Evolutionary conservation across 1,140 invertebrate species (phyloP), one percentile per base, ranked within the genome.

Genomic region (Ceratoteleas bidentatus): DNA sequence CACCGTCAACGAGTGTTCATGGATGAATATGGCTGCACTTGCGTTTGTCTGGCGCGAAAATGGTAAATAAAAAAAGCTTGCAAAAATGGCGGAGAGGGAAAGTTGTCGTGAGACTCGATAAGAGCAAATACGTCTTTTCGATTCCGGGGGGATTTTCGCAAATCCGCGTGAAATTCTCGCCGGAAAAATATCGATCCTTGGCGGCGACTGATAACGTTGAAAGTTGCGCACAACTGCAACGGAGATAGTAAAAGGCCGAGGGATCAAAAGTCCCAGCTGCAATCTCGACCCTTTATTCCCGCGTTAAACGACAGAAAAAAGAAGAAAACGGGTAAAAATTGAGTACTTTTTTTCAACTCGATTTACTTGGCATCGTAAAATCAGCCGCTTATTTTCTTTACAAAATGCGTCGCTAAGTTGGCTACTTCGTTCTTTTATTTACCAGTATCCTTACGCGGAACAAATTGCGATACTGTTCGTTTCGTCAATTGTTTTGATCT

Each of bases 151-250:
- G 76, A 80, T 80, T 80, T 80, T 73, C 69, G 62, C 54, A 80
- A 80, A 80, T 80, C 76, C 76, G 76, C 76, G 69, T 80, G 77
- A 80, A 80, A 80, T 80, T 80, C 77, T 80, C 64, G 69, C 62
- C 64, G 69, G 77, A 80, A 80, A 80, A 80, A 80, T 80, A 80
- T 80, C 69, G 77, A 73, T 80, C 69, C 77, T 74, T 58, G 56
- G 57, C 52, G 54, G 57, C 77, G 50, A 74, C 77, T 80, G 77
- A 73, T 80, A 80, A 80, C 64, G 77, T 64, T 68, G 77, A 80
- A 80, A 80, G 77, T 80, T 80, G 77, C 77, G 77, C 69, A 58
- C 77, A 80, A 80, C 77, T 80, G 77, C 77, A 80, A 80, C 68
- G 43, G 57, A 80, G 77, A 74, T 80, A 80, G 77, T 69, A 74